phyloP scores from a whole-genome alignment of 1,140 invertebrate genomes.

The Sarcophaga peregrina region DNA sequence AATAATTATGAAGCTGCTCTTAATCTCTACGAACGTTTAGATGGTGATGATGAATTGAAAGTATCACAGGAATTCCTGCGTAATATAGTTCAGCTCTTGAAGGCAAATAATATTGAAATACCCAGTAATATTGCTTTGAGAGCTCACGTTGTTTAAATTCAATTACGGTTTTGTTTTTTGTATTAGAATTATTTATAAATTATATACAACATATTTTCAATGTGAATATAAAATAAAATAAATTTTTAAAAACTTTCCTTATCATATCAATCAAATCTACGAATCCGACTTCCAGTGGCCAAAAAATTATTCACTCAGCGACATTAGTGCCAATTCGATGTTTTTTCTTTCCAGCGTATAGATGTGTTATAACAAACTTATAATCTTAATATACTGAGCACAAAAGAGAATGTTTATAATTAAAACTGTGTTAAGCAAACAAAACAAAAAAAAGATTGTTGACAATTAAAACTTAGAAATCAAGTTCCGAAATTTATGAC shows the following conservation, averaged over 20 bases:
- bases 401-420: no score
- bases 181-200: conserved; percentile 4
- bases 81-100: conserved; percentile 58
- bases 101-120: conserved; percentile 59
- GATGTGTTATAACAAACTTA: no score
- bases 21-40: conserved; percentile 63
- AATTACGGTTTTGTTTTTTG: neutral
- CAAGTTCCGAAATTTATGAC: no score
- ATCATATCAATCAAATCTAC: neutral
- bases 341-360: no score
- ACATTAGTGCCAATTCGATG: no score
- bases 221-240: conserved; percentile 3
- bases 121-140: conserved; percentile 59
- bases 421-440: no score
- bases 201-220: neutral
- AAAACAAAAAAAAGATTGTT: no score
- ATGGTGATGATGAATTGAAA: conserved; percentile 61
- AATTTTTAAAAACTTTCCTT: neutral
- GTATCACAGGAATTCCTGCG: conserved; percentile 61
- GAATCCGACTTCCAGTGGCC: no score
- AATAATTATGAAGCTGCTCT: conserved; percentile 64
- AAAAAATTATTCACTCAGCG: no score
- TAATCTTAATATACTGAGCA: no score
- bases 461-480: no score
- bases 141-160: conserved; percentile 52